phyloP scores from a whole-genome alignment of 23 tunicate genomes.

The Trididemnum nubilum region DNA sequence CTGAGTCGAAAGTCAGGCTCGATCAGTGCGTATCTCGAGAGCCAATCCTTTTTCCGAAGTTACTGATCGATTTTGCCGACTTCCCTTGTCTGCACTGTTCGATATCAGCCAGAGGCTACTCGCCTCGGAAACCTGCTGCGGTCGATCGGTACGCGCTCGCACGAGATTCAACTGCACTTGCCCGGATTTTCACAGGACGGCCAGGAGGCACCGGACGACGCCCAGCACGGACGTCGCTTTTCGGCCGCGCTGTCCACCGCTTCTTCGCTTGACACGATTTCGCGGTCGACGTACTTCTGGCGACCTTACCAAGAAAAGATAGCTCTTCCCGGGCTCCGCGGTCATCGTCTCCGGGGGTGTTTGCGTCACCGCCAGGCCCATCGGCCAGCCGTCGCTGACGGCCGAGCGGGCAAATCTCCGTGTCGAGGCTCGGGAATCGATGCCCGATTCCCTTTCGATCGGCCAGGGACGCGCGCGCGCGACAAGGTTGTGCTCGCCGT shows the following conservation, averaged over 20 bases:
- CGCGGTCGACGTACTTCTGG: neutral
- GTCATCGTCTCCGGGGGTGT: neutral
- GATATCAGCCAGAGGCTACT: neutral
- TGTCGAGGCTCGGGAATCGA: slow-evolving; percentile 3
- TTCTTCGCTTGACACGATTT: neutral
- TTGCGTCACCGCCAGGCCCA: neutral
- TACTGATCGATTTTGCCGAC: neutral
- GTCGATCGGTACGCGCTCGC: slow-evolving; percentile 1
- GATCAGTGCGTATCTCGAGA: neutral
- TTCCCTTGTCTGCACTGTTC: neutral
- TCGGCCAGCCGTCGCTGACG: neutral
- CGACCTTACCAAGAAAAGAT: slow-evolving; percentile 3
- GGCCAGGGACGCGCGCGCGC: too few species aligned
- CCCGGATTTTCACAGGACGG: neutral
- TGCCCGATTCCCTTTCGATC: slow-evolving; percentile 2
- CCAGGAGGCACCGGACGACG: neutral
- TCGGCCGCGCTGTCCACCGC: slow-evolving; percentile 1
- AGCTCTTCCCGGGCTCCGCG: neutral
- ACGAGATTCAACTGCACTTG: neutral
- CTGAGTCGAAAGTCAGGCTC: too few species aligned
- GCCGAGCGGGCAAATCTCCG: neutral
- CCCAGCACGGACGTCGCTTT: neutral
- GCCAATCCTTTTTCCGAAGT: neutral
- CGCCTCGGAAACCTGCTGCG: slow-evolving; percentile 1
- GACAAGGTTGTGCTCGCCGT: too few species aligned